Percentiles rank a stretch among this genome's conserved stretches.
phyloP scores from a whole-genome alignment of 2,888 invertebrate genomes.

The Standfussiana lucernea region DNA sequence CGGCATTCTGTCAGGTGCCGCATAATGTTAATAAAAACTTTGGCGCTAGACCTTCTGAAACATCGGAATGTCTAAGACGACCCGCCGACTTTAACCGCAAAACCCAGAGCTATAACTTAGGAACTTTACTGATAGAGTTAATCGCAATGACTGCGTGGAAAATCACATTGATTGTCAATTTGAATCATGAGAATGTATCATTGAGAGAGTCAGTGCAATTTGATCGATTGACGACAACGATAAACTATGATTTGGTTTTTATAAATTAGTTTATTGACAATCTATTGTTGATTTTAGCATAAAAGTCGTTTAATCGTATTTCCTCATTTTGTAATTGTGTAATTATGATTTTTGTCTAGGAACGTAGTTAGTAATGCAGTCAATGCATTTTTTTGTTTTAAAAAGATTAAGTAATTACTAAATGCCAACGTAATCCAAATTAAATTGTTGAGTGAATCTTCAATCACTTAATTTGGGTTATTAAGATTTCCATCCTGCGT shows the following conservation, averaged over 20 bases:
- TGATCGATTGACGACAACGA: neutral
- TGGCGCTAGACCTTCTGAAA: neutral
- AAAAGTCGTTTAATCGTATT: too few species aligned
- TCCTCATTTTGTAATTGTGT: too few species aligned
- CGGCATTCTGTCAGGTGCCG: neutral
- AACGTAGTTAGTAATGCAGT: neutral
- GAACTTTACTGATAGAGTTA: neutral
- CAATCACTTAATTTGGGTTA: neutral
- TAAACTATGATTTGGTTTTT: neutral
- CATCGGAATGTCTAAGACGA: neutral
- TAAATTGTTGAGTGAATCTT: neutral
- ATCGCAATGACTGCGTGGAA: neutral
- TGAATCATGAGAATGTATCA: neutral
- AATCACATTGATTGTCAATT: neutral
- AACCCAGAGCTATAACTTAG: neutral
- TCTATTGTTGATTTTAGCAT: too few species aligned
- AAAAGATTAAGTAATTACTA: neutral
- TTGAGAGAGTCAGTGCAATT: neutral
- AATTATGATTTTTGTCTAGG: neutral
- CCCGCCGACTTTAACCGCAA: neutral
- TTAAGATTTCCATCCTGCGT: conserved; percentile 1
- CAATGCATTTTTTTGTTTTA: neutral
- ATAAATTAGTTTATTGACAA: neutral
- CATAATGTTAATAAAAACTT: neutral
- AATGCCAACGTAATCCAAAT: neutral